These are phyloP conservation scores for Hippocampus barbouri DNA, from an alignment of 2,113 vertebrate genomes.

Conservation along the genomic window DNA sequence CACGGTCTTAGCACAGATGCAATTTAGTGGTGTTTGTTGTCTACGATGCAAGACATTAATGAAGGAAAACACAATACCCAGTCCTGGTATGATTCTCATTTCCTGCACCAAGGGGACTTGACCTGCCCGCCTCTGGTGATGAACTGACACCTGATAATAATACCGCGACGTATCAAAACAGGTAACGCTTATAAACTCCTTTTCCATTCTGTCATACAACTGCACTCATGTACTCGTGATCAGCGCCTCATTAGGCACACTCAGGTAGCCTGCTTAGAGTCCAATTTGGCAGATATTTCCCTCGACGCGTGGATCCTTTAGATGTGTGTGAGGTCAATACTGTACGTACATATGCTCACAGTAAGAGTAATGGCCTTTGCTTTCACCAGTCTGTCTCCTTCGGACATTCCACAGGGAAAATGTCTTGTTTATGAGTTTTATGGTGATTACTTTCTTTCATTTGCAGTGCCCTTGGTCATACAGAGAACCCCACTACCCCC, in stretches of 20 bases:
- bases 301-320: constrained; percentile 29
- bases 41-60: constrained; percentile 25
- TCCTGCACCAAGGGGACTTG: constrained; percentile 23
- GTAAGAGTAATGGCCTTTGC: constrained; percentile 28
- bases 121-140: constrained; percentile 20
- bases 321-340: constrained; percentile 30
- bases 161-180: constrained; percentile 28
- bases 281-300: constrained; percentile 64
- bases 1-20: neutral
- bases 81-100: constrained; percentile 28
- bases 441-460: constrained; percentile 59
- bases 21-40: constrained; percentile 20
- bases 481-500: neutral
- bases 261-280: constrained; percentile 54
- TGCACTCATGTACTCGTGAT: constrained; percentile 29
- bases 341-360: constrained; percentile 5
- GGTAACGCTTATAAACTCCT: constrained; percentile 23
- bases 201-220: neutral
- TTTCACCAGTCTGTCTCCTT: constrained; percentile 9
- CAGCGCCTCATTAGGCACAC: constrained; percentile 56
- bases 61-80: constrained; percentile 9
- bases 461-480: constrained; percentile 42
- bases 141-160: constrained; percentile 27
- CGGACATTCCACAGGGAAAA: constrained; percentile 11
- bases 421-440: constrained; percentile 42